These are phyloP conservation scores for Euura lappo DNA, from an alignment of 1,140 invertebrate genomes.

Conservation along the genomic window DNA sequence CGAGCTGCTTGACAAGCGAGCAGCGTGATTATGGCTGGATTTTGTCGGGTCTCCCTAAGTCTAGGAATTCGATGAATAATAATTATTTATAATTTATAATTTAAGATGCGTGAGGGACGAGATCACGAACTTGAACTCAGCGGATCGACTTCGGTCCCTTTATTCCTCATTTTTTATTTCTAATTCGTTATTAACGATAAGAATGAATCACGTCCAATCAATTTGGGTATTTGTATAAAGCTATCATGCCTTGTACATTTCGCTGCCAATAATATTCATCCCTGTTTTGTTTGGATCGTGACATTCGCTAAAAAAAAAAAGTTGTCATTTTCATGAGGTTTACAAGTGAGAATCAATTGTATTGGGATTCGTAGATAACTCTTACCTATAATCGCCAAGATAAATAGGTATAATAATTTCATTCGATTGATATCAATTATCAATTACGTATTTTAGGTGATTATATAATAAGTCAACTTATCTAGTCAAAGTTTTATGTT, in stretches of 20 bases:
- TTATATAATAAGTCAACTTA: background rate
- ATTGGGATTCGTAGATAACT: background rate
- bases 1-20: background rate
- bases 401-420: background rate
- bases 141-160: background rate
- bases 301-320: background rate
- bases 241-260: constrained; percentile 45
- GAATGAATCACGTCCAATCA: background rate
- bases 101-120: background rate
- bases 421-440: background rate
- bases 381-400: no score
- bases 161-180: background rate
- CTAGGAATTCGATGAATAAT: background rate
- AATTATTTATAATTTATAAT: background rate
- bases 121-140: background rate
- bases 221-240: constrained; percentile 36
- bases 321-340: background rate
- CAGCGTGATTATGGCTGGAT: background rate
- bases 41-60: background rate
- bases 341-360: background rate
- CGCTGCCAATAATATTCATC: constrained; percentile 36
- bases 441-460: no score
- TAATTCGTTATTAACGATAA: background rate
- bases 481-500: background rate
- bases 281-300: constrained; percentile 28